Conservation (phyloP, 2,888 invertebrate species). For the Rhingia campestris region DNA sequence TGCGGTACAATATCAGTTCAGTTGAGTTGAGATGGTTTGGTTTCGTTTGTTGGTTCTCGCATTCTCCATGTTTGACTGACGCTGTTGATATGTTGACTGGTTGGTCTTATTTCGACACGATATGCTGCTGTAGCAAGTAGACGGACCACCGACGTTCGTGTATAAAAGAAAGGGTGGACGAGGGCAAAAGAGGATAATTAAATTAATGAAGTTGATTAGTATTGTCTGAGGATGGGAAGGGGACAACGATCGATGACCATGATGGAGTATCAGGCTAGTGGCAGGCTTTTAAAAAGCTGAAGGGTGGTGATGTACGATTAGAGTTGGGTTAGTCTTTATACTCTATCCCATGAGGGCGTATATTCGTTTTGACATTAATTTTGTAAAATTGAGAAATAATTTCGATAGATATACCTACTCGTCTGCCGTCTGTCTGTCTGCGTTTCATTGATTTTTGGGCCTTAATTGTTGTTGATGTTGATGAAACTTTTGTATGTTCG, state of each 20-base stretch:
- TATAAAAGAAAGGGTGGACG: slow-evolving; percentile 7
- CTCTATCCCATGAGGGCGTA: too few relatives aligned
- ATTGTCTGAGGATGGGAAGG: slow-evolving; percentile 12
- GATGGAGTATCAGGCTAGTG: background rate
- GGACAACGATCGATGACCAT: slow-evolving; percentile 26
- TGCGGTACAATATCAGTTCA: background rate
- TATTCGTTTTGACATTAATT: too few relatives aligned
- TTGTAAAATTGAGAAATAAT: too few relatives aligned
- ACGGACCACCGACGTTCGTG: slow-evolving; percentile 65
- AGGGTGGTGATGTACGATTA: too few relatives aligned
- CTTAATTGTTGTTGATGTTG: too few relatives aligned
- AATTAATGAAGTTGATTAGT: slow-evolving; percentile 52
- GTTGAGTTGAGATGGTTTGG: background rate
- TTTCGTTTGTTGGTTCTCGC: background rate
- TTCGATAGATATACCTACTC: too few relatives aligned
- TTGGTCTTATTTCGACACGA: slow-evolving; percentile 60
- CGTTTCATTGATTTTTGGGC: too few relatives aligned
- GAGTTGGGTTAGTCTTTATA: too few relatives aligned
- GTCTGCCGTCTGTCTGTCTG: too few relatives aligned
- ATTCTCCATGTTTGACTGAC: slow-evolving; percentile 39
- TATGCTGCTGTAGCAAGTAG: slow-evolving; percentile 15
- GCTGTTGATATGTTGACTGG: slow-evolving; percentile 60
- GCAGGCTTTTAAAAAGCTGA: background rate
- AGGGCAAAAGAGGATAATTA: slow-evolving; percentile 45
- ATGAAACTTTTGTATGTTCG: too few relatives aligned